Conservation (phyloP, 2,797 vertebrate species). For the Ptychobarbus kaznakovi region DNA sequence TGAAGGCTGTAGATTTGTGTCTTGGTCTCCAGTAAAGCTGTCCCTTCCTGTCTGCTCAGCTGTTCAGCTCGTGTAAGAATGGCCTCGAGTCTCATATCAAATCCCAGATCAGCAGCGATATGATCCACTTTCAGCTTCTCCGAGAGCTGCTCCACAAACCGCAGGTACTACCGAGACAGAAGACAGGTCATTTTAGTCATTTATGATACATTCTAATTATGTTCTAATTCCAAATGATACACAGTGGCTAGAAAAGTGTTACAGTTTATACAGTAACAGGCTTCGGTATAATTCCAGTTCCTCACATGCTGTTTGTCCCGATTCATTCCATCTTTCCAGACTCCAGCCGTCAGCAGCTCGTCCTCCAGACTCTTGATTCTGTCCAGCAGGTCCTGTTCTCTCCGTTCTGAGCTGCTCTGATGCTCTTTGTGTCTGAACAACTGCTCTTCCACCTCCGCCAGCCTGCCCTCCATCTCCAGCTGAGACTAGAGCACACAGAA, state of each 20-base stretch:
- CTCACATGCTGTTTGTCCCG: constrained; percentile 85
- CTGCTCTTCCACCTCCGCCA: constrained; percentile 73
- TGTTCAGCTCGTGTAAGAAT: constrained; percentile 86
- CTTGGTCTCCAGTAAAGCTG: constrained; percentile 84
- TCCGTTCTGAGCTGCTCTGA: constrained; percentile 77
- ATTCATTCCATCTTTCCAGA: constrained; percentile 79
- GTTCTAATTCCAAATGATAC: neutral
- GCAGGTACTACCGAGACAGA: constrained; percentile 79
- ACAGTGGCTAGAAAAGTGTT: neutral
- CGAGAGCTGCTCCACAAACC: constrained; percentile 87
- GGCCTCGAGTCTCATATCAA: constrained; percentile 85
- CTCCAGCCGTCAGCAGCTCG: constrained; percentile 79
- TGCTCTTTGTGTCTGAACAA: constrained; percentile 78
- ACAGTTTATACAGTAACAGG: neutral
- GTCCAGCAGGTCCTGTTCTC: constrained; percentile 79
- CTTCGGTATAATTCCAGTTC: neutral
- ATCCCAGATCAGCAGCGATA: constrained; percentile 84
- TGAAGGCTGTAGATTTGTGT: constrained; percentile 83
- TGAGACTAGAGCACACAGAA: constrained; percentile 52
- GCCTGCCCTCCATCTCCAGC: constrained; percentile 77
- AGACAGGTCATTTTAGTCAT: neutral
- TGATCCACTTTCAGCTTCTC: constrained; percentile 84
- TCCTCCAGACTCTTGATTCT: constrained; percentile 79
- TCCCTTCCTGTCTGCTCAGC: constrained; percentile 84
- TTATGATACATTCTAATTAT: neutral